Evolutionary conservation across 1,140 invertebrate genomes (phyloP), one percentile per base, ranked within the genome.

Genomic region (Onthophagus taurus): DNA sequence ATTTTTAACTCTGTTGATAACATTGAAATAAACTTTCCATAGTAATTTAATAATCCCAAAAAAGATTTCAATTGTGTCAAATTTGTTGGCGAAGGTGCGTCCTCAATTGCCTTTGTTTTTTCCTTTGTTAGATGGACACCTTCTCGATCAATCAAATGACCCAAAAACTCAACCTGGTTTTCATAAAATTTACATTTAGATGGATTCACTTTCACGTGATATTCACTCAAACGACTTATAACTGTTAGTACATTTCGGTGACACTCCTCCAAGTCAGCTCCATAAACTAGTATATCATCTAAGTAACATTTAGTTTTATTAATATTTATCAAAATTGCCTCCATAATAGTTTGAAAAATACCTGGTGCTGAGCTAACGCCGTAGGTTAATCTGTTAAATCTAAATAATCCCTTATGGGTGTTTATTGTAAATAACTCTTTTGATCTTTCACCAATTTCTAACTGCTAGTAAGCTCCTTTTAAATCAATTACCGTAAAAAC

Each of bases 391-490:
- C 59, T 48, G 34, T 55, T 60, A 29, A 53, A 55, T 16, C 49
- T 24, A n/a, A n/a, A n/a, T n/a, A n/a, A n/a, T n/a, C n/a, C n/a
- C n/a, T n/a, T n/a, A 29, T 5, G 26, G 13, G 26, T 29, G 26
- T 29, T 29, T 29, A 29, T n/a, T n/a, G 58, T 57, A 7, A 64
- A 48, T 4, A 61, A 34, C 4, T 55, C 34, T 47, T 54, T 56
- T 0, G 55, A 59, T 18, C 54, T 35, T n/a, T 61, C 49, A 14
- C 52, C 48, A 9, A 67, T 26, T 31, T 53, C 36, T 9, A 68
- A 44, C 42, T 69, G 66, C 34, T 61, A 54, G 51, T 65, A 69
- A 6, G 63, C 65, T 8, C 62, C 55, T n/a, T 46, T 50, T 8
- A 66, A 47, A 52, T 69, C 63, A 2, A 69, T 36, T 1, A 44